Percentiles rank a stretch among this genome's conserved stretches.
Conservation (phyloP, 1,140 invertebrate species). For the Lepidostoma basale region DNA sequence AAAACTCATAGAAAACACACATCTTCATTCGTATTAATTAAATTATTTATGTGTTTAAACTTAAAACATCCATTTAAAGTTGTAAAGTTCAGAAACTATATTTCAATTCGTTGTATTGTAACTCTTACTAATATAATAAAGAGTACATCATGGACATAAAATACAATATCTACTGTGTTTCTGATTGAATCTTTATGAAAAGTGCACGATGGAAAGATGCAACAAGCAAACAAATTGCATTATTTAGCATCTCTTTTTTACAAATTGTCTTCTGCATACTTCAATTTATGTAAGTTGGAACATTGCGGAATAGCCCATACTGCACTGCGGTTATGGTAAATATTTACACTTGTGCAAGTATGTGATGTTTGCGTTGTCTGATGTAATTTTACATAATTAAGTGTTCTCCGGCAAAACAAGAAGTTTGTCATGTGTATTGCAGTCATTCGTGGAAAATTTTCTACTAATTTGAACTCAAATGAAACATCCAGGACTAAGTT, state of each 20-base stretch:
- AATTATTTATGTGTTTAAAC: too few relatives aligned
- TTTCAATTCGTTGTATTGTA: not conserved
- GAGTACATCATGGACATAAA: too few relatives aligned
- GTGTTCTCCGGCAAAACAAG: not conserved
- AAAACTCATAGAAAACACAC: too few relatives aligned
- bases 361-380: slow-evolving; percentile 7
- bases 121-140: not conserved
- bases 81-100: not conserved
- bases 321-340: slow-evolving; percentile 31
- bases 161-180: too few relatives aligned
- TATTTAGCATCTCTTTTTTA: not conserved
- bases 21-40: too few relatives aligned
- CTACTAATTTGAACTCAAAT: not conserved
- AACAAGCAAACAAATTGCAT: not conserved
- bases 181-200: not conserved
- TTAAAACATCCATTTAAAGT: too few relatives aligned
- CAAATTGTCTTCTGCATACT: too few relatives aligned
- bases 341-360: not conserved
- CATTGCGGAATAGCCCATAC: slow-evolving; percentile 18
- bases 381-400: slow-evolving; percentile 16
- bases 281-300: not conserved
- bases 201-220: not conserved
- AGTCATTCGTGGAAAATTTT: not conserved
- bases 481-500: too few relatives aligned
- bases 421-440: not conserved